These are phyloP conservation scores for Ypsolopha sequella DNA, from an alignment of 2,888 invertebrate genomes.

Conservation along the genomic window DNA sequence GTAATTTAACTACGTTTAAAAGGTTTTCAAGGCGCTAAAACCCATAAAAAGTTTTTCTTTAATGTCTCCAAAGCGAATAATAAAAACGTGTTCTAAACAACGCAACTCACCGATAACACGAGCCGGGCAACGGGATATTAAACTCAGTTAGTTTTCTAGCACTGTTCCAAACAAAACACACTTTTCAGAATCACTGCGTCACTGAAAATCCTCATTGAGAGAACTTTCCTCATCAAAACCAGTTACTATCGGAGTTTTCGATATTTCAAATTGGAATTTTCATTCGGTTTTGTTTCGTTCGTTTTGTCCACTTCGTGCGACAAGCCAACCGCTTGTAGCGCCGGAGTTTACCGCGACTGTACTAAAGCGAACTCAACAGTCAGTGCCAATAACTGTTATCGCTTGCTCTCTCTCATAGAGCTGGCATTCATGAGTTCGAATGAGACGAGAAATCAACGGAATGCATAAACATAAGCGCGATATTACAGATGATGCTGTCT, in stretches of 20 bases:
- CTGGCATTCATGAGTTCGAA: conserved; percentile 14
- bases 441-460: conserved; percentile 40
- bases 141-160: conserved; percentile 2
- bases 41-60: too few species aligned
- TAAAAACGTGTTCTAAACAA: not conserved
- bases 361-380: conserved; percentile 38
- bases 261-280: not conserved
- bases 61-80: not conserved
- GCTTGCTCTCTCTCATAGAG: conserved; percentile 33
- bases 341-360: conserved; percentile 2
- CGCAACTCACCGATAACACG: conserved; percentile 47
- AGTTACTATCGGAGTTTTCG: not conserved
- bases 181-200: not conserved
- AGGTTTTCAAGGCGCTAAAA: too few species aligned
- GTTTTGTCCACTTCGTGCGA: not conserved
- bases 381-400: conserved; percentile 61
- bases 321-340: not conserved
- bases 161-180: conserved; percentile 1
- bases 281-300: not conserved
- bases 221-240: not conserved
- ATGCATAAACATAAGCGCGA: conserved; percentile 44
- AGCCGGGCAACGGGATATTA: conserved; percentile 50
- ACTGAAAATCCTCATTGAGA: not conserved
- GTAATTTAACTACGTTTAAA: too few species aligned
- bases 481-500: conserved; percentile 36